phyloP scores from a whole-genome alignment of 2,888 invertebrate genomes.

The Chaitophorus viminalis region DNA sequence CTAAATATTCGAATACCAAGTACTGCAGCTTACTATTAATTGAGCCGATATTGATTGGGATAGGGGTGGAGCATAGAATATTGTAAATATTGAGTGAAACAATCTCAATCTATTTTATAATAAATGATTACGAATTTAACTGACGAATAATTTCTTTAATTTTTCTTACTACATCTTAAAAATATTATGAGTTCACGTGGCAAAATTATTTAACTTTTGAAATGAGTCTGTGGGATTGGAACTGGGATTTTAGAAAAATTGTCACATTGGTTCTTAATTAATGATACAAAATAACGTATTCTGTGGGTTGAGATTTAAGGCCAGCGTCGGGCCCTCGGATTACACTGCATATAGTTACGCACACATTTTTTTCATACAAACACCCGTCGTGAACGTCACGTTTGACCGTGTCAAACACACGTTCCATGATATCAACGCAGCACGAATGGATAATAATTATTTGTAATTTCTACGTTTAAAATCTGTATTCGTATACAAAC shows the following conservation, averaged over 20 bases:
- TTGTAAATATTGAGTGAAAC: too few species aligned
- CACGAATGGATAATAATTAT: not conserved
- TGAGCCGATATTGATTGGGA: too few species aligned
- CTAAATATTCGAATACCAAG: too few species aligned
- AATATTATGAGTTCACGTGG: too few species aligned
- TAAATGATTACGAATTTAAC: too few species aligned
- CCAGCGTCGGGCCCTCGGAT: not conserved
- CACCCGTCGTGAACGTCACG: constrained; percentile 54
- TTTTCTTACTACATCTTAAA: too few species aligned
- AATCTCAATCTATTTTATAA: too few species aligned
- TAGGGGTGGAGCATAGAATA: too few species aligned
- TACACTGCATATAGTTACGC: not conserved
- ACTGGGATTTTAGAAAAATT: constrained; percentile 6
- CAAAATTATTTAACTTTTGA: not conserved
- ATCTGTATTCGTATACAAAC: too few species aligned
- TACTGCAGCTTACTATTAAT: too few species aligned
- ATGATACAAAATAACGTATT: not conserved
- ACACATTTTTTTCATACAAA: constrained; percentile 3
- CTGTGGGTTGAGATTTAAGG: not conserved
- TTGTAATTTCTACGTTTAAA: not conserved
- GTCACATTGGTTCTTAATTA: constrained; percentile 22
- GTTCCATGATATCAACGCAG: constrained; percentile 22
- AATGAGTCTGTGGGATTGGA: not conserved
- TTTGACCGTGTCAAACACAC: constrained; percentile 53
- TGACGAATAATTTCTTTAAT: too few species aligned